phyloP scores from a whole-genome alignment of 2,797 vertebrate species.

The Eospalax fontanierii region DNA sequence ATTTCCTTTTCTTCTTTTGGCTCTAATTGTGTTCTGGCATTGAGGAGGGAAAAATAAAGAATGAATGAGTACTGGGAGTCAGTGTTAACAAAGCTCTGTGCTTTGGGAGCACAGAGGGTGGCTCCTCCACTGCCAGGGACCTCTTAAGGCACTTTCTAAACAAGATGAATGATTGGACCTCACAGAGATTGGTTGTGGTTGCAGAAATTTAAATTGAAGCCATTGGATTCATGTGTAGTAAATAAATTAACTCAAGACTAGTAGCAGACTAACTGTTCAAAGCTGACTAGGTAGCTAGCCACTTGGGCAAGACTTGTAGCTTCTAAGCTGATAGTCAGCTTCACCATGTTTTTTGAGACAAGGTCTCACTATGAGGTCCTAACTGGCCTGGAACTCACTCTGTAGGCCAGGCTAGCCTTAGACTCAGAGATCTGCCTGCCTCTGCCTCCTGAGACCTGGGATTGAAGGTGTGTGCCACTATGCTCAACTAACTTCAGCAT shows the following conservation, averaged over 20 bases:
- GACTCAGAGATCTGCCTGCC: no score
- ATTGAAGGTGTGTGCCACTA: no score
- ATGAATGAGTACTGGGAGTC: not conserved
- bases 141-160: not conserved
- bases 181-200: not conserved
- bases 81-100: not conserved
- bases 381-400: no score
- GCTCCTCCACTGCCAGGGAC: accelerated
- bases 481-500: not conserved
- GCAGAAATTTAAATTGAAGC: not conserved
- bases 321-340: not conserved
- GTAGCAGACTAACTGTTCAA: not conserved
- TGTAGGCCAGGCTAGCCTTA: no score
- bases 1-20: not conserved
- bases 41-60: not conserved
- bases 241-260: not conserved
- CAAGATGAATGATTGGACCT: accelerated
- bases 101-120: not conserved
- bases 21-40: not conserved
- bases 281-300: not conserved
- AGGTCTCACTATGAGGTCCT: no score
- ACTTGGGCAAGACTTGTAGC: not conserved
- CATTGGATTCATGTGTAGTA: not conserved
- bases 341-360: not conserved
- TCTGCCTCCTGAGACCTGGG: no score